Conservation (phyloP, 2,113 vertebrate genomes). For the Apodemus speciosus region DNA sequence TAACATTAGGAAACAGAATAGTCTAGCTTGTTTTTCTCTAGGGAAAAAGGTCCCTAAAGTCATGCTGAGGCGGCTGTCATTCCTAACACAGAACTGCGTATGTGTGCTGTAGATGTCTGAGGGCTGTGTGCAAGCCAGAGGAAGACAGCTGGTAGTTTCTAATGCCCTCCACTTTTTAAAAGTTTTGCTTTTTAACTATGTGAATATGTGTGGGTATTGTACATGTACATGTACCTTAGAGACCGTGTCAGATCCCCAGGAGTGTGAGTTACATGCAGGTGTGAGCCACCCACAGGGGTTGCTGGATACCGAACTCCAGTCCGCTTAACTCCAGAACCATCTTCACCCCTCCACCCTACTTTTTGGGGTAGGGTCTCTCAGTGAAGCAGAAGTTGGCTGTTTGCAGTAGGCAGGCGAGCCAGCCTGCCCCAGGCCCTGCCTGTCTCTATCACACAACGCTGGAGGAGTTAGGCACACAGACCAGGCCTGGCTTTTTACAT, state of each 20-base stretch:
- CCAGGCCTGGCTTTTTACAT: neutral
- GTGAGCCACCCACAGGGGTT: neutral
- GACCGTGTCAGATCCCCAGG: neutral
- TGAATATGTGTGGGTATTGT: neutral
- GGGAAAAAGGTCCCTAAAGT: neutral
- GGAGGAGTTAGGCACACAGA: neutral
- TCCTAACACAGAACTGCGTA: neutral
- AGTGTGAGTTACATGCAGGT: no score
- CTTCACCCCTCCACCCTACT: neutral
- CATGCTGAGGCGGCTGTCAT: conserved; percentile 19
- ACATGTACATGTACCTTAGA: neutral
- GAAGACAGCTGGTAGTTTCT: neutral
- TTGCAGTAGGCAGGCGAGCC: neutral
- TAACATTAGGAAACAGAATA: conserved; percentile 13
- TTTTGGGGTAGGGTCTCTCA: neutral
- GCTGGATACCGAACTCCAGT: neutral
- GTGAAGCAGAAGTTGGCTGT: neutral
- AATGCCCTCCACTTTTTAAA: neutral
- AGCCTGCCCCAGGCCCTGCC: neutral
- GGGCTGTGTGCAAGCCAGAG: neutral
- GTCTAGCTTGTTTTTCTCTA: conserved; percentile 11
- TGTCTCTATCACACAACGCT: neutral
- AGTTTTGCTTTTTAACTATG: neutral
- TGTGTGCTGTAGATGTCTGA: neutral
- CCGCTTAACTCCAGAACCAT: neutral